Conservation (phyloP, 2,888 invertebrate species). For the Dryobotodes eremita region DNA sequence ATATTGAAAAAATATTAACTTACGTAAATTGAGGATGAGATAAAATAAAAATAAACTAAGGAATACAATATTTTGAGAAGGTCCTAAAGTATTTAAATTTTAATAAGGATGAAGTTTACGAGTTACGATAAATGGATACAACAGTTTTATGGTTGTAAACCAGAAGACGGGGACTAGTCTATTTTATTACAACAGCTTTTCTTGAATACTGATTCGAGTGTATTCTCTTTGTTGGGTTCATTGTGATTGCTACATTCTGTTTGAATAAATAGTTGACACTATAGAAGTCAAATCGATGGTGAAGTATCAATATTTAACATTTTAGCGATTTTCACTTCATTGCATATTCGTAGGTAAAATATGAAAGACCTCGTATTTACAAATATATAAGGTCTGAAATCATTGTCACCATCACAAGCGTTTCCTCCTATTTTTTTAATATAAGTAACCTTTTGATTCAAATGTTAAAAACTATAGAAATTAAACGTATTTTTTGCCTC, state of each 20-base stretch:
- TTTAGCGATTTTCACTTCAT: no score
- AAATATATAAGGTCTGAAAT: no score
- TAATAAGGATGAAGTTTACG: slow-evolving; percentile 55
- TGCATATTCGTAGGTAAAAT: no score
- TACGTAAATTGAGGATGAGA: neutral
- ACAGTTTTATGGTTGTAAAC: slow-evolving; percentile 45
- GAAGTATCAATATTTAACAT: no score
- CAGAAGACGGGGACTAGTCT: slow-evolving; percentile 41
- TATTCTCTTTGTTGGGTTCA: slow-evolving; percentile 44
- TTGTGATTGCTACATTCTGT: slow-evolving; percentile 42
- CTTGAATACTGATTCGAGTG: slow-evolving; percentile 61
- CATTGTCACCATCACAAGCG: no score
- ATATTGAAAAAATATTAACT: slow-evolving; percentile 1
- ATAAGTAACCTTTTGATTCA: no score
- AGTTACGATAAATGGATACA: slow-evolving; percentile 48
- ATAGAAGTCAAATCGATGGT: neutral
- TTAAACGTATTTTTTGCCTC: no score
- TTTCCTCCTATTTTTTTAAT: no score
- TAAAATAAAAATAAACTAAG: neutral
- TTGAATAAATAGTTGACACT: slow-evolving; percentile 31
- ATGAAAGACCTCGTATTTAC: no score
- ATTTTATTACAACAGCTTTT: slow-evolving; percentile 58
- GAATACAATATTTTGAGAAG: neutral
- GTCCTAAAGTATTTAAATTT: slow-evolving; percentile 43
- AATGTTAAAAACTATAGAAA: no score